Percentiles rank a stretch among this genome's conserved stretches.
These are phyloP conservation scores for Suncus etruscus DNA, from an alignment of 2,113 vertebrate genomes.

Conservation along the genomic window DNA sequence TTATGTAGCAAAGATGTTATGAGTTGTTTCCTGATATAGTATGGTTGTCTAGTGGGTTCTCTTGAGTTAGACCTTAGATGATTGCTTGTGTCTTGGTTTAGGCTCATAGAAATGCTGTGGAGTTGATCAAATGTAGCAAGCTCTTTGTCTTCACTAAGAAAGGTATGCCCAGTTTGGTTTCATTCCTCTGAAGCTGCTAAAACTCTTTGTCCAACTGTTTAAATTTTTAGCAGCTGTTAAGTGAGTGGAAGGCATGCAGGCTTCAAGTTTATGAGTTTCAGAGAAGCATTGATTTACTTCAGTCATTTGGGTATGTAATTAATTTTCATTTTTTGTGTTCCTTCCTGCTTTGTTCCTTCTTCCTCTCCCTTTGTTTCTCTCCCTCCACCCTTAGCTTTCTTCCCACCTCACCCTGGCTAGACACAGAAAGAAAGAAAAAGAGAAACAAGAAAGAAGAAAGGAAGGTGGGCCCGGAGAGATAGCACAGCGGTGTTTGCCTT, in stretches of 20 bases:
- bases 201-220: conserved; percentile 37
- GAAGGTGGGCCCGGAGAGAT: too few species aligned
- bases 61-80: not conserved
- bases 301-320: conserved; percentile 60
- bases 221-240: conserved; percentile 70
- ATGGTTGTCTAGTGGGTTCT: not conserved
- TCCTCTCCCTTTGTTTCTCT: not conserved
- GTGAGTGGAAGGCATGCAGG: conserved; percentile 51
- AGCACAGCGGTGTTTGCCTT: too few species aligned
- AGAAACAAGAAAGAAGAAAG: too few species aligned
- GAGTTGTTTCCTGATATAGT: not conserved
- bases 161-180: conserved; percentile 43
- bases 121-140: conserved; percentile 15
- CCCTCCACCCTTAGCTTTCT: not conserved
- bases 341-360: not conserved
- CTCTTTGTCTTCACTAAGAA: not conserved
- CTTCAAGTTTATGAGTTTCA: conserved; percentile 43
- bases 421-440: not conserved
- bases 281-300: conserved; percentile 63
- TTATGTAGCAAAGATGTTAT: conserved; percentile 15
- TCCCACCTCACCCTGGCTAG: not conserved
- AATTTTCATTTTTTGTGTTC: conserved; percentile 55
- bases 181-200: not conserved
- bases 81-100: not conserved
- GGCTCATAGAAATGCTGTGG: not conserved